phyloP scores from a whole-genome alignment of 2,797 vertebrate genomes.

The Hydrolagus colliei region DNA sequence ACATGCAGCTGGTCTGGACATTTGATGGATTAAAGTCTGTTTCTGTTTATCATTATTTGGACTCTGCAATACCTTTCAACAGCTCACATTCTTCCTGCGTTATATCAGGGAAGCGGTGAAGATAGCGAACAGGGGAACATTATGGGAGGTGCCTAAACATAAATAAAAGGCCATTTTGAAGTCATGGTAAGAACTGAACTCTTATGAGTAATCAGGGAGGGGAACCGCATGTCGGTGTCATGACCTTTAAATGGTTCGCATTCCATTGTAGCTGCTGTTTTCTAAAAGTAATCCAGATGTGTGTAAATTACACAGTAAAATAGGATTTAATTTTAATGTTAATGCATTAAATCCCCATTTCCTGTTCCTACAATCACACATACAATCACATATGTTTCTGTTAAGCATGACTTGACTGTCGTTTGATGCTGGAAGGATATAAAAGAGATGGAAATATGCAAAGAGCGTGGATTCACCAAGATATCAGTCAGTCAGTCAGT shows the following conservation, averaged over 20 bases:
- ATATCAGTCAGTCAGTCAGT: too few species aligned
- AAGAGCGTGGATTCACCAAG: too few species aligned
- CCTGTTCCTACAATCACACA: not conserved
- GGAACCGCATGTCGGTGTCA: not conserved
- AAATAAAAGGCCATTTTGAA: not conserved
- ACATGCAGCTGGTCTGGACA: conserved; percentile 1
- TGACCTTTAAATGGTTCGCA: conserved; percentile 31
- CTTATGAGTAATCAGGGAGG: conserved; percentile 19
- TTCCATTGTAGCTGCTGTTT: conserved; percentile 1
- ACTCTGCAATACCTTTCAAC: not conserved
- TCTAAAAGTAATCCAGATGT: conserved; percentile 28
- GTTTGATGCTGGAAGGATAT: not conserved
- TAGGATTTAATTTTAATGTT: not conserved
- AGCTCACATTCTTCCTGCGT: not conserved
- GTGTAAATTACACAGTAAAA: not conserved
- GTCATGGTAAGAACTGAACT: not conserved
- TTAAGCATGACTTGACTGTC: not conserved
- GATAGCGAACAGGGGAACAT: conserved; percentile 1
- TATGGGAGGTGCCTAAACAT: conserved; percentile 10
- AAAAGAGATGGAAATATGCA: too few species aligned
- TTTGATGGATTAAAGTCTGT: conserved; percentile 24
- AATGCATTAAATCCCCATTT: not conserved
- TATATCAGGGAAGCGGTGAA: not conserved
- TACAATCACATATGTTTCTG: not conserved
- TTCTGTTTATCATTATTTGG: conserved; percentile 24